Evolutionary conservation across 2,888 invertebrate genomes (phyloP).

Genomic region (Nymphalis c-album): DNA sequence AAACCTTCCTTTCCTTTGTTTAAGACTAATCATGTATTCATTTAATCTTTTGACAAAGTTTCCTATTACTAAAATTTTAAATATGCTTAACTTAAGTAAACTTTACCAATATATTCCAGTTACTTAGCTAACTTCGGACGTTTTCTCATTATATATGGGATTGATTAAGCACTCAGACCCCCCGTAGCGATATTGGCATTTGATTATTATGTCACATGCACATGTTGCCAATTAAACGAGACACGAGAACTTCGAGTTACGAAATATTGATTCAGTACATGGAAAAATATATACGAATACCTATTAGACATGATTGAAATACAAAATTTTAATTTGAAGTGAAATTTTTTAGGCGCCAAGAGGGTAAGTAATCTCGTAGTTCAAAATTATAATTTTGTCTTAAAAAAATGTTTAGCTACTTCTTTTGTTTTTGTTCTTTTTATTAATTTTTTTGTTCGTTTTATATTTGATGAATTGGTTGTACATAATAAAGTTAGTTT

Average conservation of each 20-base stretch:
- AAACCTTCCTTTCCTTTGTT: too few relatives aligned
- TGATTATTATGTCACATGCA: slow-evolving; percentile 21
- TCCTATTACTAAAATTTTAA: not conserved
- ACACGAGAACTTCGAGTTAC: slow-evolving; percentile 8
- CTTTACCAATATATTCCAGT: not conserved
- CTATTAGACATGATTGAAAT: not conserved
- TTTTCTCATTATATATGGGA: not conserved
- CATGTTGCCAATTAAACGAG: slow-evolving; percentile 19
- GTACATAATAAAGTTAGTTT: too few relatives aligned
- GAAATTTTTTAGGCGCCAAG: too few relatives aligned
- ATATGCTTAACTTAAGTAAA: not conserved
- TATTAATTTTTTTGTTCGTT: too few relatives aligned
- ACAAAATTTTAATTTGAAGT: not conserved
- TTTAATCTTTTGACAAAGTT: too few relatives aligned
- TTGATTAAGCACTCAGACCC: slow-evolving; percentile 15
- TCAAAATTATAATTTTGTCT: too few relatives aligned
- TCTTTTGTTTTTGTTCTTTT: too few relatives aligned
- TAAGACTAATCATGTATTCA: too few relatives aligned
- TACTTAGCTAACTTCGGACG: not conserved
- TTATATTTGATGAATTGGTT: too few relatives aligned
- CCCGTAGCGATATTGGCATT: slow-evolving; percentile 26
- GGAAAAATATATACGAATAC: not conserved
- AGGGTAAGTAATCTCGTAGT: too few relatives aligned
- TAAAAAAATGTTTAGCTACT: too few relatives aligned
- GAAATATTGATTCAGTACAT: not conserved